A percentile compares a stretch with the other conserved stretches of the same genome.
Evolutionary conservation across 2,888 invertebrate genomes (phyloP).

Genomic region (Anagyrus pseudococci): DNA sequence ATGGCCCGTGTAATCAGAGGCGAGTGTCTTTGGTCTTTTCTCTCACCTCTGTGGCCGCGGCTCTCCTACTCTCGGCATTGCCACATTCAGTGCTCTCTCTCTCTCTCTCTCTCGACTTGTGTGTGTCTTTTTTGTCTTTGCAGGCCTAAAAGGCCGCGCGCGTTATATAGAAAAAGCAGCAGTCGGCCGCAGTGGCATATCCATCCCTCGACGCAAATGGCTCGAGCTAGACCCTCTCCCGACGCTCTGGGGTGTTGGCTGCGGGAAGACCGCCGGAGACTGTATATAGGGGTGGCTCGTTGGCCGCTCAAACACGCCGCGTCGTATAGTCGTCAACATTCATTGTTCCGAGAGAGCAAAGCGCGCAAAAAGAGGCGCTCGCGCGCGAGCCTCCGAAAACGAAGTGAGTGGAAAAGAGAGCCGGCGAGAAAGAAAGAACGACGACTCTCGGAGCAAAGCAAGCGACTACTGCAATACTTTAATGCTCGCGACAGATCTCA

Average conservation of each 20-base stretch:
- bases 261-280: too few relatives aligned
- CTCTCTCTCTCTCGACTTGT: background rate
- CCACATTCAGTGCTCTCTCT: background rate
- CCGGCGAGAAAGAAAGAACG: slow-evolving; percentile 17
- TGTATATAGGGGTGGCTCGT: too few relatives aligned
- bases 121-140: too few relatives aligned
- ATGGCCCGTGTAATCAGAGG: slow-evolving; percentile 61
- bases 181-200: too few relatives aligned
- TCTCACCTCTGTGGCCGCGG: slow-evolving; percentile 5
- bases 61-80: too few relatives aligned
- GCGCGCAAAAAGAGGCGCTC: background rate
- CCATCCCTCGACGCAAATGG: background rate
- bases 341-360: slow-evolving; percentile 17
- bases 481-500: slow-evolving; percentile 56
- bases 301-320: too few relatives aligned
- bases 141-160: too few relatives aligned
- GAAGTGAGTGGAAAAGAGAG: slow-evolving; percentile 15
- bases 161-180: too few relatives aligned
- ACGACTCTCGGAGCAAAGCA: too few relatives aligned
- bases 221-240: too few relatives aligned
- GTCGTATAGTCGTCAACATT: slow-evolving; percentile 26
- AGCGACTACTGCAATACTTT: slow-evolving; percentile 52
- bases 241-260: too few relatives aligned
- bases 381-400: too few relatives aligned
- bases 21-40: slow-evolving; percentile 54